Base-by-base conservation (phyloP, 2,113 vertebrate genomes). In the Lutjanus erythropterus region DNA sequence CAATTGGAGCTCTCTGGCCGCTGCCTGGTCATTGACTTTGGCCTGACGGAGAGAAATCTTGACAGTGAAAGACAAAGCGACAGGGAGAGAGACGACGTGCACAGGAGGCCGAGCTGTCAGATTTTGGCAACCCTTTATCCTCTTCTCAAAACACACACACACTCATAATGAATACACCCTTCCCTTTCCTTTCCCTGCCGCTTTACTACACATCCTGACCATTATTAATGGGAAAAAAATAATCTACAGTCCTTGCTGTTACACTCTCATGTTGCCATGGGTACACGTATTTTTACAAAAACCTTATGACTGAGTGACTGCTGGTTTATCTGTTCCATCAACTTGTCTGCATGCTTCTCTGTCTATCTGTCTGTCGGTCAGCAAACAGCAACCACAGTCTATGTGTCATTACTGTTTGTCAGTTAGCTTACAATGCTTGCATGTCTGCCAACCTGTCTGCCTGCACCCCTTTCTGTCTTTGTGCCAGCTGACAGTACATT, bases 11-110 rank as follows among this genome's bases (percentile, higher is more conserved):
- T 49, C 52, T 71, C n/a, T n/a, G 69, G 60, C 42, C 0, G 44
- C 52, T 69, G 50, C 44, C 41, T 75, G 59, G 31, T 69, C 31
- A 10, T 35, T 53, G 81, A 83, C 78, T 78, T 84, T 58, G 82
- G 52, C 56, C 76, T 53, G 83, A 78, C 66, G 23, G 75, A 35
- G 62, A 71, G 58, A 80, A 71, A 79, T 74, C 42, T 60, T 71
- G 72, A 91, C 42, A 79, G 73, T 77, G 64, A 84, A 64, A 83
- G 67, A 86, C 66, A 85, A 74, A 84, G 35, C 71, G 66, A 70
- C 41, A 76, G 18, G 79, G 39, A 75, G 75, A 72, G 50, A 75
- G 53, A 58, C 4, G 66, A 61, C 75, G 39, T 44, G 72, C 68
- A 73, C 64, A 67, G 70, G 68, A 70, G 83, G 79, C 47, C 29